Base-by-base conservation (phyloP, 2,113 vertebrate species). In the Lathamus discolor region DNA sequence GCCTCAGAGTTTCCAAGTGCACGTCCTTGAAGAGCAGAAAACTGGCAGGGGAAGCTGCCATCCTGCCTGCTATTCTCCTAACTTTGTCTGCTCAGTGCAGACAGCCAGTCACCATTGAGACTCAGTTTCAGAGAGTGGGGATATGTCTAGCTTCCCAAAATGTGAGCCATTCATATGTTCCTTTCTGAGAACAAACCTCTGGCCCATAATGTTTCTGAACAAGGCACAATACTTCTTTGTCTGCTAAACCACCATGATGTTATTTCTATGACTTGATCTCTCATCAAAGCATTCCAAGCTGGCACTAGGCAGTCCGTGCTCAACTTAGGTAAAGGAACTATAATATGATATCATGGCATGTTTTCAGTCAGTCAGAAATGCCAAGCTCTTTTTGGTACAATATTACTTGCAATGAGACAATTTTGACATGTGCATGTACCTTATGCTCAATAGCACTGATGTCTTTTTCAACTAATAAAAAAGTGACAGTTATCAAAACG, bases 1-100 rank as follows among this genome's bases (percentile, higher is more conserved):
- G 92, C 86, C 92, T 83, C 83, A 55, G 74, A 91, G 49, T 92
- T 95, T 79, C 83, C 70, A 89, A 93, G 88, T 49, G 25, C 64
- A 6, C 16, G 86, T 54, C 95, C 88, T 94, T 91, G 66, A 94
- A 94, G 44, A 79, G 17, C n/a, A 83, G 66, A 87, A 90, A 86
- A 75, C 33, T 61, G 73, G 12, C 5, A 4, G n/a, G 8, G 25
- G 10, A 93, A 46, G 25, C 37, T 82, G 49, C 70, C 66, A 68
- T 73, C 35, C 80, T 94, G 33, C 69, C 62, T 91, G 10, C n/a
- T 81, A 4, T 76, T 80, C 74, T 51, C 57, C 59, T 62, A 73
- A 73, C 6, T 86, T 93, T 52, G 4, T 79, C 46, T 76, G 44
- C 69, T 73, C 4, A 0, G 27, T 62, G 41, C 49, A 92, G 90